These are phyloP conservation scores for Takifugu bimaculatus DNA, from an alignment of 2,113 vertebrate genomes.

Conservation along the genomic window DNA sequence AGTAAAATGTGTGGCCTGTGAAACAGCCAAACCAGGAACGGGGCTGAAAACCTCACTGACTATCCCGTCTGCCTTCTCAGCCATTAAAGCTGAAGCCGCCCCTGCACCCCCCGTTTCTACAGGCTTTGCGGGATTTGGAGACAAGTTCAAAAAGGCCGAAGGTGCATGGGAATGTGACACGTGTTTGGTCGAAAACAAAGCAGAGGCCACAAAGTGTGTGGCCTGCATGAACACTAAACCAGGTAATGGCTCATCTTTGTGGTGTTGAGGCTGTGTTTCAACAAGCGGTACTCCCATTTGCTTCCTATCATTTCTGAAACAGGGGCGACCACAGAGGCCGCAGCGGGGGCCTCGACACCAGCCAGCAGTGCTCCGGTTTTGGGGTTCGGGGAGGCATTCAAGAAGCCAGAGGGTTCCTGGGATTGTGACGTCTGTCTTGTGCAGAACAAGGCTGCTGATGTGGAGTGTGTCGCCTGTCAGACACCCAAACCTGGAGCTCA, in stretches of 20 bases:
- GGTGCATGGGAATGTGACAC: conserved; percentile 88
- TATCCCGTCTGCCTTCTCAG: conserved; percentile 72
- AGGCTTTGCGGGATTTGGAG: conserved; percentile 80
- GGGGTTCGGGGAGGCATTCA: conserved; percentile 88
- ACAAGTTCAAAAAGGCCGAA: conserved; percentile 88
- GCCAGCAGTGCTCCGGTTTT: conserved; percentile 67
- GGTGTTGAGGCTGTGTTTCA: background rate
- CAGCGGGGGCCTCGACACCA: conserved; percentile 42
- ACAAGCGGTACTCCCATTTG: background rate
- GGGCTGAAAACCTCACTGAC: conserved; percentile 84
- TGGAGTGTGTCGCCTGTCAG: conserved; percentile 86
- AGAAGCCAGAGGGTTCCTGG: conserved; percentile 88
- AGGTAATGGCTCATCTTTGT: conserved; percentile 63
- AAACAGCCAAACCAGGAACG: conserved; percentile 91
- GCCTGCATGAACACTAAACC: conserved; percentile 84
- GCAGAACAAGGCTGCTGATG: conserved; percentile 83
- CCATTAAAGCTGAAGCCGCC: conserved; percentile 63
- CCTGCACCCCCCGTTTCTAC: conserved; percentile 32
- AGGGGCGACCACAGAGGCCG: conserved; percentile 22
- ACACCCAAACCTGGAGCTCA: conserved; percentile 82
- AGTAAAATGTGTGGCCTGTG: conserved; percentile 91
- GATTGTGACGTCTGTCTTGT: conserved; percentile 86
- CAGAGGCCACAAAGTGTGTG: conserved; percentile 85
- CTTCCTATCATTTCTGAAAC: conserved; percentile 3
- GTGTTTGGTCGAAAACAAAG: conserved; percentile 87